These are phyloP conservation scores for Pelosia muscerda DNA, from an alignment of 2,888 invertebrate species.

Conservation along the genomic window DNA sequence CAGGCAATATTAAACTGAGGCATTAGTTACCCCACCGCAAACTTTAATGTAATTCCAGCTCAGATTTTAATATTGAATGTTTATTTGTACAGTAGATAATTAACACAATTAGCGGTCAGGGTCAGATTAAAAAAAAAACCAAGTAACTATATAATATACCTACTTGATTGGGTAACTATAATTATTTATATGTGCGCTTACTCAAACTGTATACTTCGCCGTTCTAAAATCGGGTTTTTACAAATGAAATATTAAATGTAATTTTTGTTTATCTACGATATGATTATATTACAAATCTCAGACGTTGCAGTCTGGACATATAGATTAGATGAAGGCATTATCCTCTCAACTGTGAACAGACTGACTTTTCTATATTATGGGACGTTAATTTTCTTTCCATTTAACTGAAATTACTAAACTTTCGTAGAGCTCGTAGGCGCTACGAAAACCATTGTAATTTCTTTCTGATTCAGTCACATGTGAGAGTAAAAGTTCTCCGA, in stretches of 20 bases:
- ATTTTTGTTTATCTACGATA: background rate
- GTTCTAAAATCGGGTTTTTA: background rate
- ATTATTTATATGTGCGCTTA: background rate
- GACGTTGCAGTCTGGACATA: too few species aligned
- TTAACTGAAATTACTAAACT: background rate
- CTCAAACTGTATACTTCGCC: background rate
- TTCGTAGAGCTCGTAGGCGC: conserved; percentile 9
- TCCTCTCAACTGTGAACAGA: too few species aligned
- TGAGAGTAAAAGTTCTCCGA: conserved; percentile 17
- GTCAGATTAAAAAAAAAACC: background rate
- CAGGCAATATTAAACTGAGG: conserved; percentile 22
- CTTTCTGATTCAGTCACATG: too few species aligned
- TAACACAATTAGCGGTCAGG: conserved; percentile 2
- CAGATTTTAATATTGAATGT: background rate
- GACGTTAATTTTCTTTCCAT: background rate
- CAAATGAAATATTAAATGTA: background rate
- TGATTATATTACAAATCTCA: background rate
- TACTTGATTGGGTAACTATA: background rate
- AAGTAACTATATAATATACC: background rate
- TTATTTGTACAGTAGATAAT: background rate
- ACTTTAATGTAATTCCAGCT: conserved; percentile 7
- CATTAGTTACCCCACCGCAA: conserved; percentile 17
- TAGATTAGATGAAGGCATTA: too few species aligned
- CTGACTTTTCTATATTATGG: too few species aligned
- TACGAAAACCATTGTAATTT: background rate